Conservation (phyloP, 2,888 invertebrate genomes). For the Drosophila paramelanica region DNA sequence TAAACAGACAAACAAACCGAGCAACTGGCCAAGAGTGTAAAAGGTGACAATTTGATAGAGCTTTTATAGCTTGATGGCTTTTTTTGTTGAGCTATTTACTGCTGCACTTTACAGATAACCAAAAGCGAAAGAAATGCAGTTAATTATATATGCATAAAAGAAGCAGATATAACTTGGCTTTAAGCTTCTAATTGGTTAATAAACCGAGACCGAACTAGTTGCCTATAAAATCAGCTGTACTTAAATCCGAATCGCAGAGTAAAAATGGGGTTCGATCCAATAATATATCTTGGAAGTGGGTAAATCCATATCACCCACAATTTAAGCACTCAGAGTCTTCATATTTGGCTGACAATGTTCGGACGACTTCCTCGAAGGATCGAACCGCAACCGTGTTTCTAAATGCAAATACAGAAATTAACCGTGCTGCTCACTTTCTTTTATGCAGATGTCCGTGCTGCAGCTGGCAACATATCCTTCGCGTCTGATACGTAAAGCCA, state of each 20-base stretch:
- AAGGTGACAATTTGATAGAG: constrained; percentile 46
- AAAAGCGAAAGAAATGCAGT: neutral
- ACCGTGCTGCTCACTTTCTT: neutral
- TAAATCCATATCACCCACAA: too few relatives aligned
- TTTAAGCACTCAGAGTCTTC: too few relatives aligned
- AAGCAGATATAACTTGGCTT: neutral
- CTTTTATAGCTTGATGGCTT: constrained; percentile 21
- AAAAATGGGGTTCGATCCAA: too few relatives aligned
- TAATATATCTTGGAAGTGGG: too few relatives aligned
- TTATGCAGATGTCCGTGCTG: constrained; percentile 78
- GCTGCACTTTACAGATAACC: constrained; percentile 20
- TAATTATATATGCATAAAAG: neutral
- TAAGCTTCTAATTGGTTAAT: too few relatives aligned
- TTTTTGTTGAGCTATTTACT: constrained; percentile 5
- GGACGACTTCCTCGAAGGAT: too few relatives aligned
- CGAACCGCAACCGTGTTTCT: neutral
- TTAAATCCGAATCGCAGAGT: too few relatives aligned
- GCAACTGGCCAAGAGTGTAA: constrained; percentile 14
- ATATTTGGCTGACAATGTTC: too few relatives aligned
- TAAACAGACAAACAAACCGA: constrained; percentile 8
- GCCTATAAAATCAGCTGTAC: too few relatives aligned
- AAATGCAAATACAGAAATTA: neutral
- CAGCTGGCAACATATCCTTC: constrained; percentile 84
- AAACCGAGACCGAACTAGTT: too few relatives aligned
- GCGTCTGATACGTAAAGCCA: constrained; percentile 81